These are phyloP conservation scores for Nothoprocta pentlandii DNA, from an alignment of 2,113 vertebrate species.

Conservation along the genomic window DNA sequence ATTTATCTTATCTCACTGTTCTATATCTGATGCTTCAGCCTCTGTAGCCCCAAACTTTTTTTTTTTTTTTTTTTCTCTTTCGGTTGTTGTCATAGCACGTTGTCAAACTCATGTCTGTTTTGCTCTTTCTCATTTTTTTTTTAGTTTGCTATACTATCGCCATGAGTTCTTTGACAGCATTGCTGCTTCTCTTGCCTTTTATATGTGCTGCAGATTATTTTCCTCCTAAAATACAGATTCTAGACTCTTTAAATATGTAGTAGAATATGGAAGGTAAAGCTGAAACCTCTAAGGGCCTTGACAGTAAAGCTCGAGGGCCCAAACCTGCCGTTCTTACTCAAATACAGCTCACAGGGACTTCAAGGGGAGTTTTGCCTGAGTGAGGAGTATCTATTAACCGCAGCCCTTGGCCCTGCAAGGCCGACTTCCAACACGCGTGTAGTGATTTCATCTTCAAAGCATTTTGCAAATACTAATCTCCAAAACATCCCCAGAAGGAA, in stretches of 20 bases:
- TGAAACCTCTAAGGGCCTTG: background rate
- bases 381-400: conserved; percentile 6
- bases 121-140: conserved; percentile 60
- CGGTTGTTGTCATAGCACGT: conserved; percentile 63
- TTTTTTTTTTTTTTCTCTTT: background rate
- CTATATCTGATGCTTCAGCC: conserved; percentile 67
- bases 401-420: background rate
- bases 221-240: conserved; percentile 32
- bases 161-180: conserved; percentile 65
- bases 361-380: conserved; percentile 21
- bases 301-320: background rate
- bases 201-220: conserved; percentile 63
- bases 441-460: conserved; percentile 71
- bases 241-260: conserved; percentile 56
- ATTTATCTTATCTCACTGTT: conserved; percentile 46
- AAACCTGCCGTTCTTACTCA: background rate
- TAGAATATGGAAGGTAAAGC: conserved; percentile 53
- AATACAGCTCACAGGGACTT: background rate
- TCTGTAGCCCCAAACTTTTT: conserved; percentile 69
- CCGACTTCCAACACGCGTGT: background rate
- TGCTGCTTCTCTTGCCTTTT: conserved; percentile 68
- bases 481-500: conserved; percentile 63
- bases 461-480: conserved; percentile 58
- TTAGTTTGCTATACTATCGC: conserved; percentile 65
- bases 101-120: conserved; percentile 73